Evolutionary conservation across 2,113 vertebrate species (phyloP).

Genomic region (Pachypanchax playfairii): DNA sequence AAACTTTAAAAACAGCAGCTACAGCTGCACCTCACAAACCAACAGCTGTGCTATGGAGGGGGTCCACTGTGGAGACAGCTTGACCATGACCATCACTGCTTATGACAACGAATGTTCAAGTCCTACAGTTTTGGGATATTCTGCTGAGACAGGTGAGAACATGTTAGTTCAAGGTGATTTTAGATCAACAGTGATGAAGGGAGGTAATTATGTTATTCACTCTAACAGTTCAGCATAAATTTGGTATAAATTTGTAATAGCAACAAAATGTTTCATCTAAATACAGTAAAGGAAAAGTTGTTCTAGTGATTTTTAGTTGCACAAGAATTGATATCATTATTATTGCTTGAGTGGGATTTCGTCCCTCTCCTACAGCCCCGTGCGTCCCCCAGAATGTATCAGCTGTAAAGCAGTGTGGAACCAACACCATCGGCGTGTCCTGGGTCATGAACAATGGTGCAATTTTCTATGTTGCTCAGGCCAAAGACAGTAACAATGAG

Average conservation of each 20-base stretch:
- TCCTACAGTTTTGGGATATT: slow-evolving; percentile 47
- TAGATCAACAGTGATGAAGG: slow-evolving; percentile 67
- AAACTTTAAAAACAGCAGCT: slow-evolving; percentile 58
- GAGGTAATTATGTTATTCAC: too few species aligned
- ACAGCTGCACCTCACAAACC: slow-evolving; percentile 75
- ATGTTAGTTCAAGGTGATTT: background rate
- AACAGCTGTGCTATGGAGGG: slow-evolving; percentile 75
- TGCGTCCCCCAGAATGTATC: slow-evolving; percentile 71
- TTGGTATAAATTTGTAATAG: too few species aligned
- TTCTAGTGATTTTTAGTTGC: too few species aligned
- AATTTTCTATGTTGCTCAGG: slow-evolving; percentile 66
- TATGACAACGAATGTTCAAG: slow-evolving; percentile 76
- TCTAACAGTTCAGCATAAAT: too few species aligned
- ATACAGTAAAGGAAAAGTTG: background rate
- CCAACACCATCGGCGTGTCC: slow-evolving; percentile 56
- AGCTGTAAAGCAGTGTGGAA: slow-evolving; percentile 65
- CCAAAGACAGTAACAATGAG: slow-evolving; percentile 41
- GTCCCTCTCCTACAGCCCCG: slow-evolving; percentile 64
- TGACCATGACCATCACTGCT: slow-evolving; percentile 75
- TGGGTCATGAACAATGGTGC: slow-evolving; percentile 68
- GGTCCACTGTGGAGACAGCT: slow-evolving; percentile 75
- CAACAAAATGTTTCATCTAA: background rate
- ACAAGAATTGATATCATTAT: background rate
- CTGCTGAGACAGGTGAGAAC: slow-evolving; percentile 74
- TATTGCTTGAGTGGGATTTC: background rate